phyloP scores from a whole-genome alignment of 1,140 invertebrate species.

The Coboldia fuscipes region DNA sequence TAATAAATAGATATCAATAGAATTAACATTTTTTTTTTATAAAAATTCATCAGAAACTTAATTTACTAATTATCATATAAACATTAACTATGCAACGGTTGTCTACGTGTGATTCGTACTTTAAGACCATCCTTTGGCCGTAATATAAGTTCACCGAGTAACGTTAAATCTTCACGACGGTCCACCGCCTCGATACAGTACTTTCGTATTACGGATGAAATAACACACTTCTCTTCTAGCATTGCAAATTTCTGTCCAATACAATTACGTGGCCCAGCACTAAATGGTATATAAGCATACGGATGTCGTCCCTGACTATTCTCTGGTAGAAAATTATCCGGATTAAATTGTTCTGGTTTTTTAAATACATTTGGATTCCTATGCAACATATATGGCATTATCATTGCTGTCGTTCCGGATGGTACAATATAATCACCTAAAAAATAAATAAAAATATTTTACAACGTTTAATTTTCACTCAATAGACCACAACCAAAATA shows the following conservation, averaged over 20 bases:
- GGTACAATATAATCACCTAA: conserved; percentile 25
- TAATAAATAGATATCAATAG: no score
- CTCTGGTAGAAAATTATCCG: conserved; percentile 48
- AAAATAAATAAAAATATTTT: conserved; percentile 5
- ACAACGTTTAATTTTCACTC: no score
- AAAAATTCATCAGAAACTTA: no score
- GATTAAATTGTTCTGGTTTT: conserved; percentile 51
- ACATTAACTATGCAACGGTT: no score
- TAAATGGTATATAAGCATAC: conserved; percentile 51
- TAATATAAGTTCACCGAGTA: conserved; percentile 30
- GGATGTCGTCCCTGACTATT: conserved; percentile 32
- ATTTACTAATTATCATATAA: no score
- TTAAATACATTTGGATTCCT: conserved; percentile 38
- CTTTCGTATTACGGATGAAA: conserved; percentile 40
- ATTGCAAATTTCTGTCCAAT: conserved; percentile 54
- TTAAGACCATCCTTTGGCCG: conserved; percentile 28
- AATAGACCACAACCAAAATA: no score
- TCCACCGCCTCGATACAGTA: conserved; percentile 34
- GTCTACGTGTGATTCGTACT: conserved; percentile 20
- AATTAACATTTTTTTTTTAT: no score
- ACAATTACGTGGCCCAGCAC: conserved; percentile 50
- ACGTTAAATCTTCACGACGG: conserved; percentile 27
- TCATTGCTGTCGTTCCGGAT: conserved; percentile 27
- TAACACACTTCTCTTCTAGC: conserved; percentile 46
- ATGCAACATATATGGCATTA: conserved; percentile 39